Conservation (phyloP, 1,140 invertebrate species). For the Drosophila tristis region DNA sequence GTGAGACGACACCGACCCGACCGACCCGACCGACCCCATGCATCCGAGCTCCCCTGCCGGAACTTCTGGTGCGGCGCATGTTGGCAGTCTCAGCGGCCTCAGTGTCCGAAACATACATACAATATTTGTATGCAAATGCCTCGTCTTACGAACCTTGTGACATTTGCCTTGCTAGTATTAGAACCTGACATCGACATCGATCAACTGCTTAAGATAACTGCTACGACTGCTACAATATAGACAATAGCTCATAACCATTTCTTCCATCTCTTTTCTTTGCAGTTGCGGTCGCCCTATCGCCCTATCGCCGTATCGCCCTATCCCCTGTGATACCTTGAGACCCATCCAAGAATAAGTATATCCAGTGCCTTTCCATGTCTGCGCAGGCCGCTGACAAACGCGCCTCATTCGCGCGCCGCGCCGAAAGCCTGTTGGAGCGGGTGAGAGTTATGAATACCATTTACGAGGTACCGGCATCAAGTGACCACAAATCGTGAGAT, state of each 20-base stretch:
- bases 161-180: conserved; percentile 23
- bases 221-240: background rate
- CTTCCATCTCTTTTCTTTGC: conserved; percentile 36
- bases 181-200: conserved; percentile 25
- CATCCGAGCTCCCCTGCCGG: conserved; percentile 24
- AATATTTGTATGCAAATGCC: conserved; percentile 22
- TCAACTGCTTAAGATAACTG: conserved; percentile 39
- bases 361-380: conserved; percentile 44
- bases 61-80: conserved; percentile 30
- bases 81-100: background rate
- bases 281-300: conserved; percentile 1
- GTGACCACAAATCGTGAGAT: conserved; percentile 83
- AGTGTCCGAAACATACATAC: background rate
- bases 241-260: conserved; percentile 5
- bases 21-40: conserved; percentile 34
- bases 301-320: conserved; percentile 1
- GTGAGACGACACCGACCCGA: conserved; percentile 11
- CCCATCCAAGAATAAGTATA: conserved; percentile 11
- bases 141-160: conserved; percentile 22
- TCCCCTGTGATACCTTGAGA: conserved; percentile 16
- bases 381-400: conserved; percentile 65
- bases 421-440: conserved; percentile 83
- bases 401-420: conserved; percentile 81
- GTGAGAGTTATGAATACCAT: conserved; percentile 84
- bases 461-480: conserved; percentile 82